Evolutionary conservation across 2,113 vertebrate species (phyloP).

Genomic region (Sinocyclocheilus anshuiensis): DNA sequence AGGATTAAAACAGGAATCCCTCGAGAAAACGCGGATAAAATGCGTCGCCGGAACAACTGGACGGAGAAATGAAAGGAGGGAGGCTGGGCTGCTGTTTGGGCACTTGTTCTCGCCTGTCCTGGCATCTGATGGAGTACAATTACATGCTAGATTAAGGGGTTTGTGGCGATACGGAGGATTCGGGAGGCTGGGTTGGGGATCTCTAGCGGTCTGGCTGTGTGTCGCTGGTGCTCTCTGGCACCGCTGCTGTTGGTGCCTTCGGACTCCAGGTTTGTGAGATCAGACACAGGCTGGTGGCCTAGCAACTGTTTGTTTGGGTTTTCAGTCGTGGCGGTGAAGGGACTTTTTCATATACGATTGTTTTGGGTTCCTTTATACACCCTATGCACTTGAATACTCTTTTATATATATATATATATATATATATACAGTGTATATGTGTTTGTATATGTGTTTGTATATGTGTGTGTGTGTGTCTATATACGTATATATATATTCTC

Average conservation of each 20-base stretch:
- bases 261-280: conserved; percentile 23
- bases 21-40: conserved; percentile 60
- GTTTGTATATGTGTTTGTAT: too few relatives aligned
- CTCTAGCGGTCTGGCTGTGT: conserved; percentile 44
- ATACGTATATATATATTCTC: neutral
- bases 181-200: conserved; percentile 46
- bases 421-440: too few relatives aligned
- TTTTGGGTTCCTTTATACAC: neutral
- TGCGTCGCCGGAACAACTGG: conserved; percentile 68
- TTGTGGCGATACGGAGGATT: conserved; percentile 56
- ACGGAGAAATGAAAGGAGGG: conserved; percentile 42
- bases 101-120: conserved; percentile 69
- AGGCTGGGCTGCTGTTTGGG: conserved; percentile 6
- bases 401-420: neutral
- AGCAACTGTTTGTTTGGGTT: conserved; percentile 47
- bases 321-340: conserved; percentile 14
- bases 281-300: conserved; percentile 13
- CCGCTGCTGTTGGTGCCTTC: conserved; percentile 5
- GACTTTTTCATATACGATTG: neutral
- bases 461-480: too few relatives aligned
- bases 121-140: conserved; percentile 72
- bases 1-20: conserved; percentile 66
- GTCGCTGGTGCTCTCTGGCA: conserved; percentile 38
- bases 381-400: neutral
- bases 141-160: conserved; percentile 69